Conservation (phyloP, 1,140 invertebrate genomes). For the Ceratitis capitata region DNA sequence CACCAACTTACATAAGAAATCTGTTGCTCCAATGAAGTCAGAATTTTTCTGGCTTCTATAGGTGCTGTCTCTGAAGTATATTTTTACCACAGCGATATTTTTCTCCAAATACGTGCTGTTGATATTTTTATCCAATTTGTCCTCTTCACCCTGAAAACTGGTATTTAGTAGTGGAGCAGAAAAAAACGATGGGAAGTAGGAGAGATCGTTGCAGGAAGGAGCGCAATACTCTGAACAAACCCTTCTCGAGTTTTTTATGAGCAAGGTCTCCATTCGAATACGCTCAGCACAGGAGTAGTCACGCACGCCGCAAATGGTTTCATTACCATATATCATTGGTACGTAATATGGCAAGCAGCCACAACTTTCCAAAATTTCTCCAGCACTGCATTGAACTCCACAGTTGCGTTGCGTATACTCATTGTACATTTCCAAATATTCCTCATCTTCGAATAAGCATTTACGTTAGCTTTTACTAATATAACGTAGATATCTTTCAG, state of each 20-base stretch:
- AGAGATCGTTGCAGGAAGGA: constrained; percentile 76
- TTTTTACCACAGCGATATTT: constrained; percentile 79
- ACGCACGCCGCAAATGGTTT: constrained; percentile 51
- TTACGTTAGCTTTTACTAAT: constrained; percentile 74
- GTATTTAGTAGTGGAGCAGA: constrained; percentile 59
- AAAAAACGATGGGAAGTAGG: constrained; percentile 70
- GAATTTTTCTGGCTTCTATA: constrained; percentile 76
- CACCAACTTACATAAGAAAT: constrained; percentile 76
- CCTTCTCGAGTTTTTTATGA: constrained; percentile 36
- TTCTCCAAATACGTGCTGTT: constrained; percentile 74
- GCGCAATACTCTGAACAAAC: constrained; percentile 69
- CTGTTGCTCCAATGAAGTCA: constrained; percentile 79
- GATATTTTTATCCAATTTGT: constrained; percentile 66
- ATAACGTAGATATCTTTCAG: constrained; percentile 68
- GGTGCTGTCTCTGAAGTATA: constrained; percentile 77
- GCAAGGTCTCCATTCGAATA: constrained; percentile 47
- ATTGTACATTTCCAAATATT: constrained; percentile 71
- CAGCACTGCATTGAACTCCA: constrained; percentile 76
- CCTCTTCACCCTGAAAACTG: constrained; percentile 48
- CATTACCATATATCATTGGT: constrained; percentile 65
- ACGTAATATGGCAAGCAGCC: constrained; percentile 77
- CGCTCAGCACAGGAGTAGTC: constrained; percentile 50
- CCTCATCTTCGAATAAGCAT: constrained; percentile 79
- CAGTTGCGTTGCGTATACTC: constrained; percentile 69
- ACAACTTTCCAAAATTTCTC: constrained; percentile 72